A percentile compares a stretch with the other conserved stretches of the same genome.
Conservation (phyloP, 2,888 invertebrate species). For the Spicauda simplicius region DNA sequence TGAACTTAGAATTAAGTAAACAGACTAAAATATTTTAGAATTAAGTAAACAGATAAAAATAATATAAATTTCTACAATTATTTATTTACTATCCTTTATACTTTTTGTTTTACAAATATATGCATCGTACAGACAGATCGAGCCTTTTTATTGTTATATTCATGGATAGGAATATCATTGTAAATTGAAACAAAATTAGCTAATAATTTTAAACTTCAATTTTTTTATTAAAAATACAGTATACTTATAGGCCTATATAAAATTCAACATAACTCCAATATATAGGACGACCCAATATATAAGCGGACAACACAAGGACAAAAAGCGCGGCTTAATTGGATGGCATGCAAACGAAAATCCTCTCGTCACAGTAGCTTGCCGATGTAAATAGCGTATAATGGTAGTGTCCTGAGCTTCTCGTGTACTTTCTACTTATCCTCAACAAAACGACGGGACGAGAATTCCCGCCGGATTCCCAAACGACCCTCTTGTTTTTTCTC, state of each 20-base stretch:
- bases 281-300: conserved; percentile 4
- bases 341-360: conserved; percentile 44
- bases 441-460: conserved; percentile 64
- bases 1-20: no score
- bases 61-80: no score
- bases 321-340: conserved; percentile 40
- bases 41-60: no score
- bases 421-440: conserved; percentile 57
- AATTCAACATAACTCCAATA: not conserved
- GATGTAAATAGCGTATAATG: conserved; percentile 63
- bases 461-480: conserved; percentile 74
- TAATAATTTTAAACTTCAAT: no score
- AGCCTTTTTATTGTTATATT: no score
- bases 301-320: not conserved
- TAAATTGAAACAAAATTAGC: no score
- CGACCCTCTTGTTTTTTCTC: conserved; percentile 77
- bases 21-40: no score
- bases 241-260: no score
- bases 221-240: not conserved
- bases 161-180: no score
- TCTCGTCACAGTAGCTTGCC: conserved; percentile 51
- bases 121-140: no score
- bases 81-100: no score
- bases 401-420: conserved; percentile 65
- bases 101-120: no score